Conservation (phyloP, 1,140 invertebrate species). For the Psilanteris sp. region DNA sequence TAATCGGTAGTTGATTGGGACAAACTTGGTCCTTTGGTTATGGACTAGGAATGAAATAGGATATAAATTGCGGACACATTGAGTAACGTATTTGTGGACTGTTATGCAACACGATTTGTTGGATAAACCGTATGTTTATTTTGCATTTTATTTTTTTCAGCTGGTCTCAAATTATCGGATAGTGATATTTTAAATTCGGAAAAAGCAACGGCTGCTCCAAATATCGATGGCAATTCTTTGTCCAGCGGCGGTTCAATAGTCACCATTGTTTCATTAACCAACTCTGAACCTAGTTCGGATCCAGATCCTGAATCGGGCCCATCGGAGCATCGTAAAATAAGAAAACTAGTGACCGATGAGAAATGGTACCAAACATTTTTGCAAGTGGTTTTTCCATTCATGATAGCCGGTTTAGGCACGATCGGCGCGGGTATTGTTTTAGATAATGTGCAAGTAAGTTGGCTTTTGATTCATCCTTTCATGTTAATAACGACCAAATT, state of each 20-base stretch:
- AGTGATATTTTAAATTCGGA: slow-evolving; percentile 13
- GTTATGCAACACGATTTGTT: no score
- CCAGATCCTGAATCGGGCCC: slow-evolving; percentile 66
- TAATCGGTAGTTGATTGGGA: no score
- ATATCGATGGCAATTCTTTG: slow-evolving; percentile 68
- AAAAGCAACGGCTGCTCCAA: slow-evolving; percentile 31
- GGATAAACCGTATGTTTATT: no score
- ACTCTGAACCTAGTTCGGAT: slow-evolving; percentile 71
- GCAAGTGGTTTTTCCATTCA: slow-evolving; percentile 95
- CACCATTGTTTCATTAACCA: slow-evolving; percentile 70
- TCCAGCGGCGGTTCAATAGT: slow-evolving; percentile 75
- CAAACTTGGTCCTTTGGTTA: no score
- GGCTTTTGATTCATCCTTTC: no score
- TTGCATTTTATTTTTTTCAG: slow-evolving; percentile 59
- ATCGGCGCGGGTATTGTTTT: slow-evolving; percentile 94
- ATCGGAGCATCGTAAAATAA: slow-evolving; percentile 34
- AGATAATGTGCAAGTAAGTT: slow-evolving; percentile 87
- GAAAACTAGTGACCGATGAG: slow-evolving; percentile 81
- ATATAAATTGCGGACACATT: no score
- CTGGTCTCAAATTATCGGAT: slow-evolving; percentile 63
- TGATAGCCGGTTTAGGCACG: slow-evolving; percentile 95
- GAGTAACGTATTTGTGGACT: no score
- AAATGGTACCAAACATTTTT: slow-evolving; percentile 87
- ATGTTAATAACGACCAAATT: no score
- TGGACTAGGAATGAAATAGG: no score